phyloP scores from a whole-genome alignment of 2,113 vertebrate species.

The Triplophysa dalaica region DNA sequence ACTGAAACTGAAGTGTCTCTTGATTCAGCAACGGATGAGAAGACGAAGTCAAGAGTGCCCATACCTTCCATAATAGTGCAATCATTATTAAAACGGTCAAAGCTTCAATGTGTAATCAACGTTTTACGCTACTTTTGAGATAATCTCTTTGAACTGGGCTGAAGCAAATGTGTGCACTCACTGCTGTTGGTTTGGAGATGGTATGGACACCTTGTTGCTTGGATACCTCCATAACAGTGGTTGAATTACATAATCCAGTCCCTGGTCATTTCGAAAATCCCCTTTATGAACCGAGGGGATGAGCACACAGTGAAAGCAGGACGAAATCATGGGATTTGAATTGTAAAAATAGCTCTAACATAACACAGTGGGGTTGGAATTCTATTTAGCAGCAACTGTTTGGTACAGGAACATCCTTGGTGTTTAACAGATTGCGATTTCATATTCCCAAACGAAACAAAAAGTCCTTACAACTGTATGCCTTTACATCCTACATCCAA shows the following conservation, averaged over 20 bases:
- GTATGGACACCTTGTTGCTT: slow-evolving; percentile 29
- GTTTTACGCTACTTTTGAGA: neutral
- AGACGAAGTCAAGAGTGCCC: neutral
- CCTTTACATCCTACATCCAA: slow-evolving; percentile 34
- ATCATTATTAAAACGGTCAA: neutral
- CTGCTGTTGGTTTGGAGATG: slow-evolving; percentile 25
- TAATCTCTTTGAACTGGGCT: neutral
- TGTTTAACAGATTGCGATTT: slow-evolving; percentile 46
- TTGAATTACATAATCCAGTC: slow-evolving; percentile 10
- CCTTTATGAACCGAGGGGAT: slow-evolving; percentile 7
- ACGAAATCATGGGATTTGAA: slow-evolving; percentile 10
- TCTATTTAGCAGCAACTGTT: slow-evolving; percentile 56
- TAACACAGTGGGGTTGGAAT: slow-evolving; percentile 50
- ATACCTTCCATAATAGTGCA: slow-evolving; percentile 8
- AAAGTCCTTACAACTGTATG: slow-evolving; percentile 12
- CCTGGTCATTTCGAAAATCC: slow-evolving; percentile 9
- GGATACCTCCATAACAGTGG: slow-evolving; percentile 13
- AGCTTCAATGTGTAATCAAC: neutral
- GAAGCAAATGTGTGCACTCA: slow-evolving; percentile 9
- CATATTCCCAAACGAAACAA: slow-evolving; percentile 25
- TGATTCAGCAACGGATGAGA: slow-evolving; percentile 24
- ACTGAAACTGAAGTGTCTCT: slow-evolving; percentile 30
- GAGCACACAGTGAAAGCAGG: slow-evolving; percentile 16
- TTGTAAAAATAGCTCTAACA: neutral
- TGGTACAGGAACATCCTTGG: slow-evolving; percentile 56